Conservation (phyloP, 2,888 invertebrate species). For the Choreutis nemorana region DNA sequence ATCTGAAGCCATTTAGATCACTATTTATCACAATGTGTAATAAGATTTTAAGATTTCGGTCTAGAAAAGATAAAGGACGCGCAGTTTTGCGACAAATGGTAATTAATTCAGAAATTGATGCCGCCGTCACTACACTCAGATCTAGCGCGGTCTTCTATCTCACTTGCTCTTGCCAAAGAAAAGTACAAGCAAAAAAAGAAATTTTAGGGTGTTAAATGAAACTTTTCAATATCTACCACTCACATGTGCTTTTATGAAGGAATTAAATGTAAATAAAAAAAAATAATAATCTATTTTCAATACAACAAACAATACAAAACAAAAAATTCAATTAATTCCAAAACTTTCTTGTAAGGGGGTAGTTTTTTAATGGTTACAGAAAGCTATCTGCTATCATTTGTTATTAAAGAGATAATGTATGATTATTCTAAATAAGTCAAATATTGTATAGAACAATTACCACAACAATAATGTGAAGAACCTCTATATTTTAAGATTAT, state of each 20-base stretch:
- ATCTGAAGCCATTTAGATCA: constrained; percentile 80
- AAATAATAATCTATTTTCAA: no score
- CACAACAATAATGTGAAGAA: no score
- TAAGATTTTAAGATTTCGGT: constrained; percentile 45
- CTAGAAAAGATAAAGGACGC: constrained; percentile 61
- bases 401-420: no score
- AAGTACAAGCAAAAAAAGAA: constrained; percentile 25
- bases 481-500: no score
- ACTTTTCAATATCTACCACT: neutral
- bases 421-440: no score
- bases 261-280: no score
- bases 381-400: no score
- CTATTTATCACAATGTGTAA: constrained; percentile 41
- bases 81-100: constrained; percentile 67
- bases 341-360: no score
- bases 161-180: constrained; percentile 26
- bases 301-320: no score
- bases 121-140: constrained; percentile 58
- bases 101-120: constrained; percentile 68
- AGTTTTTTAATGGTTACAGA: no score
- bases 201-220: constrained; percentile 11
- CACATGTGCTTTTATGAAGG: neutral
- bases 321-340: no score
- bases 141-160: constrained; percentile 40
- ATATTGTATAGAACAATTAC: no score